phyloP scores from a whole-genome alignment of 2,113 vertebrate genomes.

The Nothocercus nigrocapillus region DNA sequence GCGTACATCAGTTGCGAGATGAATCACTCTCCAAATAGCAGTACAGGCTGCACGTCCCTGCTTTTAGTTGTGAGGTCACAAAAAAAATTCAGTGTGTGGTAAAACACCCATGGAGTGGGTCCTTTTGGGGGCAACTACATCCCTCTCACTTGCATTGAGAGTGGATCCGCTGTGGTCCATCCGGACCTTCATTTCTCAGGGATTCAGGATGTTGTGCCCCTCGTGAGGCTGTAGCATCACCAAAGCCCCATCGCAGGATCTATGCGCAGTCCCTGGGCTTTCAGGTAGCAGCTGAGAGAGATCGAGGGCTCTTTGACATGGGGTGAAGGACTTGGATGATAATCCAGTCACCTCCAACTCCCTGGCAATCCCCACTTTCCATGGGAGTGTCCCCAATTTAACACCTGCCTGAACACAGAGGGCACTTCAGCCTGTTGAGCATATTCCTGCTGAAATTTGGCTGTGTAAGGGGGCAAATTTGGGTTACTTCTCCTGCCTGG shows the following conservation, averaged over 20 bases:
- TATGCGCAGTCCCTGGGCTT: background rate
- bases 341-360: background rate
- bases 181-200: too few species aligned
- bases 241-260: fast-evolving
- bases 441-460: background rate
- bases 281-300: background rate
- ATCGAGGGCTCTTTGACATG: background rate
- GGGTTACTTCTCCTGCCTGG: background rate
- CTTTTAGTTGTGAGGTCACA: background rate
- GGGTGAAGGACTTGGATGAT: fast-evolving
- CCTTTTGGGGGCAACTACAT: background rate
- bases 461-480: background rate
- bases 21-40: background rate
- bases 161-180: too few species aligned
- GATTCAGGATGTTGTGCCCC: fast-evolving
- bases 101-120: background rate
- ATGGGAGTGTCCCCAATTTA: background rate
- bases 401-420: fast-evolving
- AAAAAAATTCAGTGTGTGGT: fast-evolving
- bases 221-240: fast-evolving
- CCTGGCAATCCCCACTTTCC: background rate
- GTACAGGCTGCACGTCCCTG: fast-evolving
- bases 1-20: background rate
- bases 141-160: background rate
- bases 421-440: fast-evolving